These are phyloP conservation scores for Hydrotaea cyrtoneurina DNA, from an alignment of 2,888 invertebrate species.

Conservation along the genomic window DNA sequence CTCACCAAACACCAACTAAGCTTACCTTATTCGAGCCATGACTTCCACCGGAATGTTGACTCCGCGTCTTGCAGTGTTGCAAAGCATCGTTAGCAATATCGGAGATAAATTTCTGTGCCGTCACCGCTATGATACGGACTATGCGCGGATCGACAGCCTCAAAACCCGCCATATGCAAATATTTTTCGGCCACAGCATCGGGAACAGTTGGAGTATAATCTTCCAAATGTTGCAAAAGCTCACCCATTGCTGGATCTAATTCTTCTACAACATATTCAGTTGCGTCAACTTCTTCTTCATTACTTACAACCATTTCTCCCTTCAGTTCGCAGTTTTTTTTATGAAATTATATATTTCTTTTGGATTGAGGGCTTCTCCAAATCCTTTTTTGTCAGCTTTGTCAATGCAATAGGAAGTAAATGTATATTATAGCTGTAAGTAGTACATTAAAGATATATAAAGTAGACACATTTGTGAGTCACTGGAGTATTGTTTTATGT, in stretches of 20 bases:
- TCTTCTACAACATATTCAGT: conserved; percentile 40
- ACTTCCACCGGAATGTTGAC: conserved; percentile 82
- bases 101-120: conserved; percentile 98
- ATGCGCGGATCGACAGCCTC: conserved; percentile 95
- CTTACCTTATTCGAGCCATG: conserved; percentile 83
- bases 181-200: conserved; percentile 81
- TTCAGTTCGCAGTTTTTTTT: background rate
- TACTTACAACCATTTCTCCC: conserved; percentile 65
- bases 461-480: too few species aligned
- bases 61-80: conserved; percentile 96
- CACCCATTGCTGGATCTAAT: conserved; percentile 85
- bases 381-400: too few species aligned
- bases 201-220: conserved; percentile 94
- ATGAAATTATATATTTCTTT: too few species aligned
- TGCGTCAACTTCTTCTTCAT: conserved; percentile 53
- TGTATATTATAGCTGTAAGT: too few species aligned
- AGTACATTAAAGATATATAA: too few species aligned
- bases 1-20: too few species aligned
- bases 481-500: too few species aligned
- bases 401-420: too few species aligned
- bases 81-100: conserved; percentile 98
- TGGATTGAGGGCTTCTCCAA: too few species aligned
- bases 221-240: conserved; percentile 94
- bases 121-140: conserved; percentile 94
- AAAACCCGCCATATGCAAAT: conserved; percentile 83